Percentiles rank a stretch among this genome's conserved stretches.
Conservation (phyloP, 2,797 vertebrate genomes). For the Hirundo rustica region DNA sequence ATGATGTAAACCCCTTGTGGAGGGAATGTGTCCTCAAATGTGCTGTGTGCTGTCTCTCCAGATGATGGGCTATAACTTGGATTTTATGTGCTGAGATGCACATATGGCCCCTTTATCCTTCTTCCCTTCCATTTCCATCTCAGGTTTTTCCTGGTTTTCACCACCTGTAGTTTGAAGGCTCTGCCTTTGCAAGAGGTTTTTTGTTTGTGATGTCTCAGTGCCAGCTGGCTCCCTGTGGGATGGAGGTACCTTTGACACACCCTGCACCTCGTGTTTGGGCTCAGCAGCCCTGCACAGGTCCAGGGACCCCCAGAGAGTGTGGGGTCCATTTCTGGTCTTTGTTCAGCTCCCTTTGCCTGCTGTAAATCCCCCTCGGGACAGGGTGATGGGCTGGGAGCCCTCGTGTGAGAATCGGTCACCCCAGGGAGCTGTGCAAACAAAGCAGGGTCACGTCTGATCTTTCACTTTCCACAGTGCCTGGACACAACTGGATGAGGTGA, state of each 20-base stretch:
- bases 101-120: rapidly evolving
- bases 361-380: not conserved
- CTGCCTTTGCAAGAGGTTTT: not conserved
- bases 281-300: not conserved
- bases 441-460: not conserved
- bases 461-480: not conserved
- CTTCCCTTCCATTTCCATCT: not conserved
- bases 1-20: too few species aligned
- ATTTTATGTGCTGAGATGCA: rapidly evolving
- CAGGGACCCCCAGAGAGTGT: rapidly evolving
- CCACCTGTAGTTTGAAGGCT: rapidly evolving
- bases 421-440: not conserved
- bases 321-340: not conserved
- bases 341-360: not conserved
- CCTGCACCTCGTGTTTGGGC: not conserved
- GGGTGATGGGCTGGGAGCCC: not conserved
- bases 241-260: not conserved
- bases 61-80: not conserved
- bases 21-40: not conserved
- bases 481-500: not conserved
- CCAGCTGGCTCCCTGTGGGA: not conserved
- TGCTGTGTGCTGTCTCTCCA: rapidly evolving
- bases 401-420: not conserved
- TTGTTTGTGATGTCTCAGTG: rapidly evolving
- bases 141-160: not conserved